Evolutionary conservation across 1,140 invertebrate genomes (phyloP), one percentile per base, ranked within the genome.

Genomic region (Cecropterus lyciades): DNA sequence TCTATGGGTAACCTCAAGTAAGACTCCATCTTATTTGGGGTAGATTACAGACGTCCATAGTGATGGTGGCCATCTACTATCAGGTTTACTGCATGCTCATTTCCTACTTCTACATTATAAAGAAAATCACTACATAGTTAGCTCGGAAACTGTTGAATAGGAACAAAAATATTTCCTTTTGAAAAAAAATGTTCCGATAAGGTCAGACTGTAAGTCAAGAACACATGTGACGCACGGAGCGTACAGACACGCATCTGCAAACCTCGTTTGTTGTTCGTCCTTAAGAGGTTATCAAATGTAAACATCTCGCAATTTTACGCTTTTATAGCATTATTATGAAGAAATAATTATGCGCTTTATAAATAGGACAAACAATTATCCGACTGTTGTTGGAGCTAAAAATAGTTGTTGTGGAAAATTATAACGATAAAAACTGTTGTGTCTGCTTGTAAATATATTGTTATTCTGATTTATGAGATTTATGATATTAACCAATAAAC

Each of bases 201-300:
- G 67, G 57, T 55, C 75, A 77, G 60, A 69, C 68, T 70, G 14
- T 70, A 72, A 80, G 80, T 84, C 85, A 85, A 85, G 85, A 69
- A 68, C 83, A 70, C 20, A 62, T 73, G 52, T 87, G 83, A 87
- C 85, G 85, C 81, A 87, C 72, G 48, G 33, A 52, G 49, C 40
- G 72, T 69, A 73, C 64, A 73, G 53, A 75, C 67, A 74, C 67
- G 69, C 67, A 69, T 75, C 49, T 70, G 68, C 63, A 72, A 69
- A 73, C 67, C 66, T 70, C 37, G 69, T 55, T 42, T 60, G 5
- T 60, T 60, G n/a, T n/a, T n/a, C 57, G 57, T 60, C 57, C 57
- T 60, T 60, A 16, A 48, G 27, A 60, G 43, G 27, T 60, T 60
- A 60, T 60, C 43, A 60, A 48, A 60, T 60, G 57, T 60, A 49